Evolutionary conservation across 2,888 invertebrate genomes (phyloP).

Genomic region (Pomacea canaliculata): DNA sequence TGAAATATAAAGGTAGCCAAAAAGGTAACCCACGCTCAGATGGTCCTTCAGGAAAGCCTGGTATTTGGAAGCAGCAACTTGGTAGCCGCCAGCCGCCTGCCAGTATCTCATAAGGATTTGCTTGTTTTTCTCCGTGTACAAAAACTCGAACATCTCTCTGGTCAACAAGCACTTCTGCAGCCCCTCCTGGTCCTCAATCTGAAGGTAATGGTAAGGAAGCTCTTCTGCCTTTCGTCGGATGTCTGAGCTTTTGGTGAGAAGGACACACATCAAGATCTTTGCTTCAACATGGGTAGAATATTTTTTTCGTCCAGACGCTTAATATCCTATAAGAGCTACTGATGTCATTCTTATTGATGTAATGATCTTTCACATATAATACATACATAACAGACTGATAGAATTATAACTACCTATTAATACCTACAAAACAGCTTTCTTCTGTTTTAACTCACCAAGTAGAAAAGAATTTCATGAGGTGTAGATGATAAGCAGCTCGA

Average conservation of each 20-base stretch:
- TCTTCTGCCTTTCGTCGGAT: slow-evolving; percentile 45
- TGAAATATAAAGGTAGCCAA: no score
- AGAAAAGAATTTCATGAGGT: slow-evolving; percentile 40
- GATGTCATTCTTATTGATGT: no score
- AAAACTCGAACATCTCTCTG: slow-evolving; percentile 39
- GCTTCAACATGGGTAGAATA: no score
- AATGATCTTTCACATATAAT: no score
- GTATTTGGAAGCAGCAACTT: slow-evolving; percentile 36
- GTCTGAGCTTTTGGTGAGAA: slow-evolving; percentile 32
- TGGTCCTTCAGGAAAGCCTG: slow-evolving; percentile 29
- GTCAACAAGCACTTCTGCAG: slow-evolving; percentile 37
- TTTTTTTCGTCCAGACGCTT: no score
- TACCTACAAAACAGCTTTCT: no score
- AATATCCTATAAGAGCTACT: no score
- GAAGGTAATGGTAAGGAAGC: slow-evolving; percentile 43
- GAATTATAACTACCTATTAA: no score
- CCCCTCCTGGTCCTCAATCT: slow-evolving; percentile 32
- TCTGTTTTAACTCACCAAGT: slow-evolving; percentile 31
- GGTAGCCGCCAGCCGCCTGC: slow-evolving; percentile 45
- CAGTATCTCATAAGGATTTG: slow-evolving; percentile 47
- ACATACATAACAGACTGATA: no score
- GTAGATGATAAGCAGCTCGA: slow-evolving; percentile 36
- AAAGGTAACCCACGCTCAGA: slow-evolving; percentile 25
- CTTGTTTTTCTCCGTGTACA: slow-evolving; percentile 41
- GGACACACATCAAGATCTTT: no score